These are phyloP conservation scores for Cliona cf. orientalis DNA, from an alignment of 37 sponge, comb jelly and placozoan genomes.

Conservation along the genomic window DNA sequence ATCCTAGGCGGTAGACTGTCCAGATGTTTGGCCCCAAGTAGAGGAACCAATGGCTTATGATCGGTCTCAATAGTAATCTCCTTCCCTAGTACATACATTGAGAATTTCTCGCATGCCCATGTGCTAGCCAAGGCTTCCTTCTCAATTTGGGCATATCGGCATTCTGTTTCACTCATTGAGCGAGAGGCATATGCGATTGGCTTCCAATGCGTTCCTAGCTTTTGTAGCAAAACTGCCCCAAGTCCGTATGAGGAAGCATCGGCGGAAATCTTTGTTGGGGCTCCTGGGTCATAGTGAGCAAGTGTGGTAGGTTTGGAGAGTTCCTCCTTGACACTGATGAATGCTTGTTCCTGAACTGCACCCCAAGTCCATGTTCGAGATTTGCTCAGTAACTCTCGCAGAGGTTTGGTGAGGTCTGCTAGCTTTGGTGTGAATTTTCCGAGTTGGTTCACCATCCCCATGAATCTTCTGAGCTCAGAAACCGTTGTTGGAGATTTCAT, in stretches of 20 bases:
- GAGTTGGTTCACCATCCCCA: too few species aligned
- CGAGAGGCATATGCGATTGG: slow-evolving; percentile 12
- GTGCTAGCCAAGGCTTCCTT: slow-evolving; percentile 19
- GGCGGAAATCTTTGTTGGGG: background rate
- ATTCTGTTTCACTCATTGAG: slow-evolving; percentile 8
- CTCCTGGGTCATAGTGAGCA: background rate
- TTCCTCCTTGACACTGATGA: too few species aligned
- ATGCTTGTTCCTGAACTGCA: too few species aligned
- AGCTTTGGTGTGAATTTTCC: too few species aligned
- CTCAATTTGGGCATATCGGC: background rate
- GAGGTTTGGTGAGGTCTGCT: too few species aligned
- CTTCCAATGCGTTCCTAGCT: background rate
- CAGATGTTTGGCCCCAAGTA: slow-evolving; percentile 26
- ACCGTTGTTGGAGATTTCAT: too few species aligned
- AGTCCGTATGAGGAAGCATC: background rate
- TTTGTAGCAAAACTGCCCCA: background rate
- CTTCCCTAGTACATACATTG: slow-evolving; percentile 11
- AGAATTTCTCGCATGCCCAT: slow-evolving; percentile 9
- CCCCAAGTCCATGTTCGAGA: too few species aligned
- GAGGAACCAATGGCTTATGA: slow-evolving; percentile 34
- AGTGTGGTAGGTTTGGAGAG: background rate
- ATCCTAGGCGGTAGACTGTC: slow-evolving; percentile 29
- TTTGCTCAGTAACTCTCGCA: too few species aligned
- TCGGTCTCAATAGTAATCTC: slow-evolving; percentile 21
- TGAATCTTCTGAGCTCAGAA: too few species aligned